Evolutionary conservation across 1,140 invertebrate species (phyloP).

Genomic region (Zaprionus ghesquierei): DNA sequence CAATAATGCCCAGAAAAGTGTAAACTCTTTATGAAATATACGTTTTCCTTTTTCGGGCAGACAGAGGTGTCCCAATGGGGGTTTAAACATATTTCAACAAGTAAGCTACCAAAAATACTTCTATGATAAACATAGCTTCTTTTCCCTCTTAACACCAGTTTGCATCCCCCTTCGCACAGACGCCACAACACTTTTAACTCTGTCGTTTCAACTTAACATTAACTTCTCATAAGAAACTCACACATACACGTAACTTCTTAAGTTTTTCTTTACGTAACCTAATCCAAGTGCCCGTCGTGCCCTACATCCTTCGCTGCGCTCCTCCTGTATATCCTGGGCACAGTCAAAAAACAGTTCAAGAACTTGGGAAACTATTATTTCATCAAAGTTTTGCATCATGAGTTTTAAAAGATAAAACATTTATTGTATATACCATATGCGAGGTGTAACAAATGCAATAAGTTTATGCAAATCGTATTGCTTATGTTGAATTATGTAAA

Average conservation of each 20-base stretch:
- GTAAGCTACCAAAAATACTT: too few species aligned
- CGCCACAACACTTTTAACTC: constrained; percentile 24
- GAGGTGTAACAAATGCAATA: constrained; percentile 51
- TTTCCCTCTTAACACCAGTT: neutral
- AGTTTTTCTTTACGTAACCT: constrained; percentile 12
- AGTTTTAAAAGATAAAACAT: constrained; percentile 61
- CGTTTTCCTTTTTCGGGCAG: too few species aligned
- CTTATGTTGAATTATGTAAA: constrained; percentile 66
- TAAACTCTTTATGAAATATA: too few species aligned
- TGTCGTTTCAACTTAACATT: constrained; percentile 64
- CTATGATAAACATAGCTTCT: neutral
- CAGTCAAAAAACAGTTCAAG: constrained; percentile 64
- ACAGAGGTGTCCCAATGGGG: too few species aligned
- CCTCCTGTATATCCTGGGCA: constrained; percentile 11
- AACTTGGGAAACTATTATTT: constrained; percentile 34
- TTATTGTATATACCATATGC: constrained; percentile 1
- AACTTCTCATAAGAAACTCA: constrained; percentile 47
- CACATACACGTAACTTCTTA: constrained; percentile 58
- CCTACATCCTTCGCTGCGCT: too few species aligned
- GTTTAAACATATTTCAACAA: too few species aligned
- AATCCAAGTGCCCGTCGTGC: neutral
- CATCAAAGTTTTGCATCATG: constrained; percentile 58
- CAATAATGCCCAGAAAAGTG: too few species aligned
- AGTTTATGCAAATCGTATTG: constrained; percentile 69
- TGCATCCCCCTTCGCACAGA: neutral